Conservation (phyloP, 1,140 invertebrate genomes). For the Ptiloglossa arizonensis region DNA sequence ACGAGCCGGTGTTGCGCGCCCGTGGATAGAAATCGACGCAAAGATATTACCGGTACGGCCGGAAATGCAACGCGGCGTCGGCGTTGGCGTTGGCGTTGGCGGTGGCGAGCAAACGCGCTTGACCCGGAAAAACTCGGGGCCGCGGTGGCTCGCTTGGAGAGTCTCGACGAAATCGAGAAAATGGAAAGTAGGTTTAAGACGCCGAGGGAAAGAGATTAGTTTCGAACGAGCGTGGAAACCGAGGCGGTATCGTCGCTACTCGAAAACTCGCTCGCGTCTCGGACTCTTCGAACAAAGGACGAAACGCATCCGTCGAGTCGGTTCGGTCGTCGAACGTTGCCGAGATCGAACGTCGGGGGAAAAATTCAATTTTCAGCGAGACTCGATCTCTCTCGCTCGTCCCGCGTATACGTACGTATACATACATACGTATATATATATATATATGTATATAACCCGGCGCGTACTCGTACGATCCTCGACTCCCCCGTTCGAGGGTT, state of each 20-base stretch:
- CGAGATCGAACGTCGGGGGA: too few species aligned
- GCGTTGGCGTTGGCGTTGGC: too few species aligned
- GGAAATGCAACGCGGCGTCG: slow-evolving; percentile 72
- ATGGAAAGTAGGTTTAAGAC: slow-evolving; percentile 34
- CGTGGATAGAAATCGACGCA: slow-evolving; percentile 62
- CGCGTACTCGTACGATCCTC: slow-evolving; percentile 10
- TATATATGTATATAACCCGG: too few species aligned
- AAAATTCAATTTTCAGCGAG: too few species aligned
- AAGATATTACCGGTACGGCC: slow-evolving; percentile 67
- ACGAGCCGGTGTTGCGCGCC: neutral
- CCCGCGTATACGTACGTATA: too few species aligned
- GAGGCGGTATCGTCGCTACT: slow-evolving; percentile 1
- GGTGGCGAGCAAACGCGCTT: slow-evolving; percentile 71
- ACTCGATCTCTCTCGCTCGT: too few species aligned
- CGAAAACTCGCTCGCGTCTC: slow-evolving; percentile 6
- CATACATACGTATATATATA: too few species aligned
- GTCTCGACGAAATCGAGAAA: slow-evolving; percentile 65
- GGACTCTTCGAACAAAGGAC: slow-evolving; percentile 15
- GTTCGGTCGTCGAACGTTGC: neutral
- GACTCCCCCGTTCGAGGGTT: slow-evolving; percentile 18
- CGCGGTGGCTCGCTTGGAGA: slow-evolving; percentile 35
- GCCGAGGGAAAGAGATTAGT: slow-evolving; percentile 39
- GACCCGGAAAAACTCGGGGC: slow-evolving; percentile 61
- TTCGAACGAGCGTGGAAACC: slow-evolving; percentile 51
- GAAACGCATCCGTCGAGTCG: neutral